Conservation (phyloP, 2,797 vertebrate species). For the Borostomias antarcticus region DNA sequence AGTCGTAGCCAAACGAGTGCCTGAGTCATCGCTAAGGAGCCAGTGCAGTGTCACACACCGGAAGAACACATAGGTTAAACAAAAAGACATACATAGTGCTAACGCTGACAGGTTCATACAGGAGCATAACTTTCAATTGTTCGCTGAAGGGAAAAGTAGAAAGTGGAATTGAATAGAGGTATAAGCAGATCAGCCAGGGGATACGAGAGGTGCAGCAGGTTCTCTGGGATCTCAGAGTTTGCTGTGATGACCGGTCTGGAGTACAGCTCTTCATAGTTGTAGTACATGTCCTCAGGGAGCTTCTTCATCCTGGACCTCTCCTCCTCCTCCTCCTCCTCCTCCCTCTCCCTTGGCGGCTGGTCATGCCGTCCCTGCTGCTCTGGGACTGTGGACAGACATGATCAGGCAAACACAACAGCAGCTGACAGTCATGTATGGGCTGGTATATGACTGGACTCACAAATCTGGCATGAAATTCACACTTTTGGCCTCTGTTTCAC, state of each 20-base stretch:
- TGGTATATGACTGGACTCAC: too few species aligned
- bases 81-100: too few species aligned
- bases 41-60: background rate
- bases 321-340: slow-evolving; percentile 19
- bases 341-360: background rate
- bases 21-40: slow-evolving; percentile 58
- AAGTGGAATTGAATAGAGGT: background rate
- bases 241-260: slow-evolving; percentile 78
- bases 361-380: background rate
- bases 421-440: background rate
- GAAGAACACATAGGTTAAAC: background rate
- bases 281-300: slow-evolving; percentile 74
- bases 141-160: background rate
- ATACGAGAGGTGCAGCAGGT: slow-evolving; percentile 89
- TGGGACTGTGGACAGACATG: background rate
- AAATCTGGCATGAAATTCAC: too few species aligned
- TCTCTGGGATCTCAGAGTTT: slow-evolving; percentile 75
- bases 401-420: background rate
- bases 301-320: slow-evolving; percentile 35
- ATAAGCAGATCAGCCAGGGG: slow-evolving; percentile 55
- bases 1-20: slow-evolving; percentile 94
- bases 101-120: too few species aligned
- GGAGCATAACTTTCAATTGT: background rate
- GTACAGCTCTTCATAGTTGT: slow-evolving; percentile 76
- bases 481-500: too few species aligned